Percentiles rank a stretch among this genome's conserved stretches.
Evolutionary conservation across 2,113 vertebrate species (phyloP).

Genomic region (Spheniscus mendiculus): DNA sequence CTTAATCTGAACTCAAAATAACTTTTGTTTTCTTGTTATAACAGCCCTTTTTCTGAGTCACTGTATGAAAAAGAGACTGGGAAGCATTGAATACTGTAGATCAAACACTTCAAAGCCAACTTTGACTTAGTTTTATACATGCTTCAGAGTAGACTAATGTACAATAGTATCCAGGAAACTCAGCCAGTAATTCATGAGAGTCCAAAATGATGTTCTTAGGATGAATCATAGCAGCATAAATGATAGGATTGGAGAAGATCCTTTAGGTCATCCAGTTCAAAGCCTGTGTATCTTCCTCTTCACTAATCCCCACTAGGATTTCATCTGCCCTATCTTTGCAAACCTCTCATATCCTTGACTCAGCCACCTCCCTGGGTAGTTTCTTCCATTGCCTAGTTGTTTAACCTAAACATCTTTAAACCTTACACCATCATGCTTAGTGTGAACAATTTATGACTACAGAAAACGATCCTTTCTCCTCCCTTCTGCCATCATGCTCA

Average conservation of each 20-base stretch:
- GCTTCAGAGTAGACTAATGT: slow-evolving; percentile 54
- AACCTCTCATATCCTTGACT: background rate
- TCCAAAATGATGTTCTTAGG: slow-evolving; percentile 60
- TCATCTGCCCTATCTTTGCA: background rate
- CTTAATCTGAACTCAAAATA: slow-evolving; percentile 57
- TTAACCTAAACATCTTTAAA: slow-evolving; percentile 23
- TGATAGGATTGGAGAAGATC: slow-evolving; percentile 42
- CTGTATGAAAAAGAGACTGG: slow-evolving; percentile 22
- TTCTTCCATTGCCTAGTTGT: slow-evolving; percentile 48
- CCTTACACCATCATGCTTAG: background rate
- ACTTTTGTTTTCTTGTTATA: slow-evolving; percentile 37
- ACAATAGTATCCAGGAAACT: slow-evolving; percentile 56
- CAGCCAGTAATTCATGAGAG: slow-evolving; percentile 58
- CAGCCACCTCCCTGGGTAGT: background rate
- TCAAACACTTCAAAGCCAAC: slow-evolving; percentile 64
- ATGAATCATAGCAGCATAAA: slow-evolving; percentile 62
- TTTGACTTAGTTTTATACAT: slow-evolving; percentile 42
- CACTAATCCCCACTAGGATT: slow-evolving; percentile 4
- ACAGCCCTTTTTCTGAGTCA: slow-evolving; percentile 55
- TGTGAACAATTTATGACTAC: background rate
- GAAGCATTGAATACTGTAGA: slow-evolving; percentile 29
- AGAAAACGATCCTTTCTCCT: background rate
- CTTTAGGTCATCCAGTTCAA: slow-evolving; percentile 23
- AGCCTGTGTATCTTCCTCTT: slow-evolving; percentile 3
- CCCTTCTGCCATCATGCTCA: background rate